Percentiles rank a stretch among this genome's conserved stretches.
These are phyloP conservation scores for Drosophila quinaria DNA, from an alignment of 2,888 invertebrate genomes.

Conservation along the genomic window DNA sequence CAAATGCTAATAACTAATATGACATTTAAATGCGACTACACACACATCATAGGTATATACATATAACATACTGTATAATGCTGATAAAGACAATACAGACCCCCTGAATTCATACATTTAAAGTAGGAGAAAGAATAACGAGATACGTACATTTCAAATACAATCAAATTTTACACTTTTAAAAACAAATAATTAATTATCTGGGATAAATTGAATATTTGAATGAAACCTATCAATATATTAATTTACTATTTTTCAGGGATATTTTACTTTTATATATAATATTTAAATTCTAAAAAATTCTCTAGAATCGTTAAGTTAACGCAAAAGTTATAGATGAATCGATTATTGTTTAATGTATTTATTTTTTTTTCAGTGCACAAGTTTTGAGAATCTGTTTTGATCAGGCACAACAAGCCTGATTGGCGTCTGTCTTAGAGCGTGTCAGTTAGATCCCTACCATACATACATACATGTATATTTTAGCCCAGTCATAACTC, in stretches of 20 bases:
- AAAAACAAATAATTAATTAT: background rate
- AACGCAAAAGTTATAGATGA: background rate
- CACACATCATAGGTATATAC: slow-evolving; percentile 1
- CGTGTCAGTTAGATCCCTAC: background rate
- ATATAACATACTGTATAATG: slow-evolving; percentile 7
- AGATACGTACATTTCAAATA: background rate
- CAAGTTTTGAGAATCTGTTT: background rate
- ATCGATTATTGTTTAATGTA: no score
- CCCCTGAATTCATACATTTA: slow-evolving; percentile 11
- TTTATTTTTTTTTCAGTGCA: background rate
- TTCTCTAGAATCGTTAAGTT: no score
- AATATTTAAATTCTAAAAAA: background rate
- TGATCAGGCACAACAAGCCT: slow-evolving; percentile 8
- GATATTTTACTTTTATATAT: background rate
- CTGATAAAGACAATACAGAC: slow-evolving; percentile 32
- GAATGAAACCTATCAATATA: background rate
- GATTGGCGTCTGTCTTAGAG: slow-evolving; percentile 6
- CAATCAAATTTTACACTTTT: background rate
- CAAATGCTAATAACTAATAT: slow-evolving; percentile 44
- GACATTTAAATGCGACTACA: slow-evolving; percentile 44
- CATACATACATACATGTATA: background rate
- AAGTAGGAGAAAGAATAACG: background rate
- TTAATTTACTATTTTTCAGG: background rate
- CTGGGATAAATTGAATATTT: background rate
- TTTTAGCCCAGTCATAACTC: slow-evolving; percentile 1